phyloP scores from a whole-genome alignment of 1,140 invertebrate genomes.

The Dendrolimus punctatus region DNA sequence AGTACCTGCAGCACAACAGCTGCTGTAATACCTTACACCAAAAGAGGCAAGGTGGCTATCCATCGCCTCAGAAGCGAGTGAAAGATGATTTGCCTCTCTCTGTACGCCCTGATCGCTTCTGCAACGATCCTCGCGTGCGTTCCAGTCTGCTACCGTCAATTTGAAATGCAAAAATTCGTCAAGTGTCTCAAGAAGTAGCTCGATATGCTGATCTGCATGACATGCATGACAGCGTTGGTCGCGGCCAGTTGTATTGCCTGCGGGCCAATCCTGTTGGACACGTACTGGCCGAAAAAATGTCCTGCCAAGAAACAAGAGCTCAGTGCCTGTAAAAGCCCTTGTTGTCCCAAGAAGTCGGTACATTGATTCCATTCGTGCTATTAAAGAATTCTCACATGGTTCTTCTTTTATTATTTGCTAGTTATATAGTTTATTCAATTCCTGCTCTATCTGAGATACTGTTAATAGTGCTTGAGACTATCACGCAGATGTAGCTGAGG shows the following conservation, averaged over 20 bases:
- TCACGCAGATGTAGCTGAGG: too few relatives aligned
- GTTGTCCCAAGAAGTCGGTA: conserved; percentile 27
- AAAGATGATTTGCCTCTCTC: conserved; percentile 63
- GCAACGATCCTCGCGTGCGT: conserved; percentile 52
- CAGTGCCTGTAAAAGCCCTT: conserved; percentile 29
- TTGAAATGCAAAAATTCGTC: conserved; percentile 45
- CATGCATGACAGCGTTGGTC: conserved; percentile 31
- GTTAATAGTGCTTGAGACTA: too few relatives aligned
- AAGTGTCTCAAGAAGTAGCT: conserved; percentile 46
- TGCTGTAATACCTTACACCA: too few relatives aligned
- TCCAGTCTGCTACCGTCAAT: conserved; percentile 47
- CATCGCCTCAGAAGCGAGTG: conserved; percentile 5
- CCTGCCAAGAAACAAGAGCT: conserved; percentile 13
- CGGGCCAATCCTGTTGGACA: conserved; percentile 31
- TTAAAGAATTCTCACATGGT: too few relatives aligned
- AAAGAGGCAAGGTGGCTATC: conserved; percentile 8
- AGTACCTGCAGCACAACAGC: too few relatives aligned
- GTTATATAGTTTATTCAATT: too few relatives aligned
- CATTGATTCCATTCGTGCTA: too few relatives aligned
- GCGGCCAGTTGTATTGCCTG: conserved; percentile 39
- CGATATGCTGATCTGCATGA: conserved; percentile 44
- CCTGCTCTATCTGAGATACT: too few relatives aligned
- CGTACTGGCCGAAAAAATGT: conserved; percentile 17
- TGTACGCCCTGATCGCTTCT: conserved; percentile 53
- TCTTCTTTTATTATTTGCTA: too few relatives aligned